Evolutionary conservation across 2,888 invertebrate species (phyloP), one percentile per base, ranked within the genome.

Genomic region (Leptopterna dolabrata): DNA sequence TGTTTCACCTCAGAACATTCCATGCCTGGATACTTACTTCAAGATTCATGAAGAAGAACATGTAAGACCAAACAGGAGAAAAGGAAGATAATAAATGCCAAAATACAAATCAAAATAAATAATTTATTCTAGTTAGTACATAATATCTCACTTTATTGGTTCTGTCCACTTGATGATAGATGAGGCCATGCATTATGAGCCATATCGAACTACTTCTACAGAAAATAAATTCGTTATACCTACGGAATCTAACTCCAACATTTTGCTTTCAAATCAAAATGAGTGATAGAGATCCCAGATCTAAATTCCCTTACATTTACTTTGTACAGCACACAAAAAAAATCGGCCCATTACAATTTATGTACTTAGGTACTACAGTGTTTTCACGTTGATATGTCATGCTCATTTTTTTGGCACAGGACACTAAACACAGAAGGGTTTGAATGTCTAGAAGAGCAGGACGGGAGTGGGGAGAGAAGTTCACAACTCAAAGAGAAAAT

Each of bases 91-190:
- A 30, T 13, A 73, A 73, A 16, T 1, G 36, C 30, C 73, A 36
- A 19, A 73, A 36, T 41, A 30, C 27, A 70, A 73, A 78, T 13
- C 78, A 78, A 78, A 78, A 78, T 78, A 78, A 78, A 78, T 78
- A 45, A 78, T 78, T 78, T 78, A 78, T 78, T 78, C 27, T 78
- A 78, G 41, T 45, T 9, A 45, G 19, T 45, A 78, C 3, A 19
- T 27, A 45, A n/a, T 30, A 45, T 45, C 43, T 45, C 78, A 78
- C 45, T 78, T 78, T 43, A 78, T 78, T 78, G 78, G 78, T 78
- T 78, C 78, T 78, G 78, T 45, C 78, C 78, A 78, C 19, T 45
- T 45, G 14, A 36, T 76, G 36, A 27, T 73, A 73, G 19, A 73
- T 73, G 73, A 73, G 73, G 73, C 73, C 73, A 36, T 73, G 30